Evolutionary conservation across 1,140 invertebrate species (phyloP).

Genomic region (Panagrolaimus sp.): DNA sequence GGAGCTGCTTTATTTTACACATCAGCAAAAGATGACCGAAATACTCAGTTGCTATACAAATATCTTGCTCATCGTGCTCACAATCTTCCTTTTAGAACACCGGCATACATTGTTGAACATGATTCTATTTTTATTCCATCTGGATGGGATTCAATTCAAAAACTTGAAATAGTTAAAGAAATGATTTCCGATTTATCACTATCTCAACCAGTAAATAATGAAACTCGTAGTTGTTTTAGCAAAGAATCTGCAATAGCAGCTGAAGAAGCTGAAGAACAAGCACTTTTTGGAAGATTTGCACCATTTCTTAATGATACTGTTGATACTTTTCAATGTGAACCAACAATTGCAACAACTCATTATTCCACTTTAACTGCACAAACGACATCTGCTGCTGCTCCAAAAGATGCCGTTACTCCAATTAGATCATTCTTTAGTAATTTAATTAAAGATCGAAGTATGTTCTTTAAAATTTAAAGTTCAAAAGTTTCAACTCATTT

Average conservation of each 20-base stretch:
- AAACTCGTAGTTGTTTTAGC: not conserved
- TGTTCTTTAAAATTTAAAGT: not conserved
- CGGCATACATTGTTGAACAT: constrained; percentile 94
- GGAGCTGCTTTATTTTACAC: constrained; percentile 73
- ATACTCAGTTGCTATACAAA: constrained; percentile 95
- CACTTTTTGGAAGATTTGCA: constrained; percentile 9
- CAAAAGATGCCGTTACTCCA: not conserved
- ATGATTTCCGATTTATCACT: constrained; percentile 21
- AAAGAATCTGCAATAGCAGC: constrained; percentile 21
- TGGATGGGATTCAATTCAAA: constrained; percentile 98
- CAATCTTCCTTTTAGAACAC: constrained; percentile 82
- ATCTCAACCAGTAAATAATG: constrained; percentile 22
- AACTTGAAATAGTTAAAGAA: constrained; percentile 82
- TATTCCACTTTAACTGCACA: constrained; percentile 20
- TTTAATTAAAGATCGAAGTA: constrained; percentile 8
- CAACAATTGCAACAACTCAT: no score
- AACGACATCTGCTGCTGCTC: not conserved
- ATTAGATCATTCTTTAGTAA: constrained; percentile 13
- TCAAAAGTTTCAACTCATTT: not conserved
- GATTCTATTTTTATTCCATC: constrained; percentile 95
- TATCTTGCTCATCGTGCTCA: constrained; percentile 97
- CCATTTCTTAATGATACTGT: not conserved
- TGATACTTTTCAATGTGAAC: not conserved
- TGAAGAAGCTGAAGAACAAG: constrained; percentile 43
- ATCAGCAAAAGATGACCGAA: constrained; percentile 97